Evolutionary conservation across 2,113 vertebrate genomes (phyloP).

Genomic region (Phylloscopus trochiloides): DNA sequence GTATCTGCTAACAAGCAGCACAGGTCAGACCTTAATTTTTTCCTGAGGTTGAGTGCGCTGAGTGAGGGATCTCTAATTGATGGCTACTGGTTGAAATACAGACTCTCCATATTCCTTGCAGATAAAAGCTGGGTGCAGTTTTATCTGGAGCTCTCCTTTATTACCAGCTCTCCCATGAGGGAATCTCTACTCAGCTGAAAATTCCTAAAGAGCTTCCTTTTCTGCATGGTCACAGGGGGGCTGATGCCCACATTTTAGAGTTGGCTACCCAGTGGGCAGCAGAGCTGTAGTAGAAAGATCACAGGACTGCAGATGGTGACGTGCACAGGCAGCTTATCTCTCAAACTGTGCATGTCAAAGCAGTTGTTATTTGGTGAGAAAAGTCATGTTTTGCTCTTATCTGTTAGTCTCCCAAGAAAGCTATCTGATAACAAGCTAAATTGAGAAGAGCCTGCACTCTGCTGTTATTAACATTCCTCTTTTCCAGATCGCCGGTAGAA

Average conservation of each 20-base stretch:
- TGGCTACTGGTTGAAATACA: neutral
- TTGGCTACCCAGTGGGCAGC: neutral
- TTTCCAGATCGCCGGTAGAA: neutral
- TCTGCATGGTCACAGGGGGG: neutral
- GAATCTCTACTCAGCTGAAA: neutral
- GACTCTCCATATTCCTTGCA: neutral
- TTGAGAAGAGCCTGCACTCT: neutral
- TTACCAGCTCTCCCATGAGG: neutral
- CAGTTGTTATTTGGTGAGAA: neutral
- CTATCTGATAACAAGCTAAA: slow-evolving; percentile 6
- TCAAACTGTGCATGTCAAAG: neutral
- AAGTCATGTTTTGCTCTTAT: slow-evolving; percentile 14
- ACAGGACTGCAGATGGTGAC: neutral
- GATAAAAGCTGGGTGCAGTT: neutral
- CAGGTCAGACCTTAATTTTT: neutral
- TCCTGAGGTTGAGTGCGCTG: neutral
- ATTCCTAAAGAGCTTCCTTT: neutral
- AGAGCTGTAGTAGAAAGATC: neutral
- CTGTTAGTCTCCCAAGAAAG: neutral
- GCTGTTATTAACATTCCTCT: neutral
- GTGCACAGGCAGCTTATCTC: neutral
- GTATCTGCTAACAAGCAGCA: neutral
- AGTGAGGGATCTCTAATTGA: neutral
- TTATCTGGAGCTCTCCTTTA: neutral
- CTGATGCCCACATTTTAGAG: neutral